Evolutionary conservation across 2,888 invertebrate species (phyloP).

Genomic region (Trileptium ribeirensis): DNA sequence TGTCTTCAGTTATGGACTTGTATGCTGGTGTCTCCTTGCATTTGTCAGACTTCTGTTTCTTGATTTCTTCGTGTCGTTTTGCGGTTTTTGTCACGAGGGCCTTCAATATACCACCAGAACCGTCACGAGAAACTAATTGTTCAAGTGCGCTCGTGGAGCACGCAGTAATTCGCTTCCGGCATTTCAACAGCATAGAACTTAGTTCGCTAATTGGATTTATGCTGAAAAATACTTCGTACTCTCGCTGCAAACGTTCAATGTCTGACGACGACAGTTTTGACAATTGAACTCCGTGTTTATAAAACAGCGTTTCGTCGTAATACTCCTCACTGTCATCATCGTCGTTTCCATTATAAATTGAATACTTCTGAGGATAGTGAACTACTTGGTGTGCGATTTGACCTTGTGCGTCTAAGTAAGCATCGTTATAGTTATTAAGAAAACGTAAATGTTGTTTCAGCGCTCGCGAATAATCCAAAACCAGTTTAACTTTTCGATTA

Average conservation of each 20-base stretch:
- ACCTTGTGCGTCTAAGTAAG: background rate
- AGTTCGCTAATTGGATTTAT: background rate
- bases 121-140: background rate
- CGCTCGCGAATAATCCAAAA: background rate
- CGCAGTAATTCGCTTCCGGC: background rate
- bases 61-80: too few species aligned
- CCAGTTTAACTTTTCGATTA: background rate
- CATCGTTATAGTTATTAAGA: background rate
- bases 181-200: background rate
- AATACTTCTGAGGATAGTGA: background rate
- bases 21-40: too few species aligned
- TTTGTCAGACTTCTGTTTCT: too few species aligned
- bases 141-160: background rate
- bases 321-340: too few species aligned
- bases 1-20: too few species aligned
- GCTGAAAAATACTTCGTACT: background rate
- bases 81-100: too few species aligned
- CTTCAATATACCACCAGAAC: background rate
- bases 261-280: too few species aligned
- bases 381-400: background rate
- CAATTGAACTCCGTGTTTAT: background rate
- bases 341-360: background rate
- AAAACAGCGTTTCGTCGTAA: too few species aligned
- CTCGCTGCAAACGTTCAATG: background rate
- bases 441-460: background rate